phyloP scores from a whole-genome alignment of 2,888 invertebrate species.

The Drosophila nr. medialis region DNA sequence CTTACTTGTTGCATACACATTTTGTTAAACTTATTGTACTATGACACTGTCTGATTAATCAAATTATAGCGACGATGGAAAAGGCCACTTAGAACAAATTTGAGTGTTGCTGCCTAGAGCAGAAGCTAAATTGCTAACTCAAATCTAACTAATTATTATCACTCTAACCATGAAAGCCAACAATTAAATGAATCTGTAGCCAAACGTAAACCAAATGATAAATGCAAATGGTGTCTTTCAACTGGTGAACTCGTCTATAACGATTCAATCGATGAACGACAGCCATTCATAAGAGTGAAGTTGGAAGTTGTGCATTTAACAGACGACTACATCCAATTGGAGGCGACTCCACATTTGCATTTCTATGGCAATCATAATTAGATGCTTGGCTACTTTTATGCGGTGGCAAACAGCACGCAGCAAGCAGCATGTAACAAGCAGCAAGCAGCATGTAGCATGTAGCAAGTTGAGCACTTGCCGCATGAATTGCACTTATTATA shows the following conservation, averaged over 20 bases:
- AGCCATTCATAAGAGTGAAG: not conserved
- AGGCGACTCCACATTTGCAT: slow-evolving; percentile 27
- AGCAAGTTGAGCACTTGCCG: slow-evolving; percentile 45
- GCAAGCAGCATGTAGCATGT: not conserved
- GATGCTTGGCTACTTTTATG: slow-evolving; percentile 42
- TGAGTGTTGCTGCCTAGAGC: not conserved
- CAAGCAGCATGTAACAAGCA: not conserved
- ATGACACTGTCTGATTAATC: not conserved
- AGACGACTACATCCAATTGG: slow-evolving; percentile 20
- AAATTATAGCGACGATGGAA: not conserved
- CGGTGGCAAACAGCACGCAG: slow-evolving; percentile 1
- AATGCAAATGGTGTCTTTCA: slow-evolving; percentile 12
- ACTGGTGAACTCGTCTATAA: slow-evolving; percentile 15
- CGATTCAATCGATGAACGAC: slow-evolving; percentile 4
- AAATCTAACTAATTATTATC: not conserved
- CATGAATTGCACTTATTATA: slow-evolving; percentile 71
- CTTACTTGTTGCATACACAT: not conserved
- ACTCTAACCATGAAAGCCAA: not conserved
- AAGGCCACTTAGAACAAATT: not conserved
- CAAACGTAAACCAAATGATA: slow-evolving; percentile 9
- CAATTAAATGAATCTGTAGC: too few species aligned
- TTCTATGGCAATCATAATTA: slow-evolving; percentile 55
- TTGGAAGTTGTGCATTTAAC: slow-evolving; percentile 2
- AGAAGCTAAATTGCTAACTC: not conserved
- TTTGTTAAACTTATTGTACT: not conserved